Conservation (phyloP, 2,113 vertebrate genomes). For the Chloroceryle aenea region DNA sequence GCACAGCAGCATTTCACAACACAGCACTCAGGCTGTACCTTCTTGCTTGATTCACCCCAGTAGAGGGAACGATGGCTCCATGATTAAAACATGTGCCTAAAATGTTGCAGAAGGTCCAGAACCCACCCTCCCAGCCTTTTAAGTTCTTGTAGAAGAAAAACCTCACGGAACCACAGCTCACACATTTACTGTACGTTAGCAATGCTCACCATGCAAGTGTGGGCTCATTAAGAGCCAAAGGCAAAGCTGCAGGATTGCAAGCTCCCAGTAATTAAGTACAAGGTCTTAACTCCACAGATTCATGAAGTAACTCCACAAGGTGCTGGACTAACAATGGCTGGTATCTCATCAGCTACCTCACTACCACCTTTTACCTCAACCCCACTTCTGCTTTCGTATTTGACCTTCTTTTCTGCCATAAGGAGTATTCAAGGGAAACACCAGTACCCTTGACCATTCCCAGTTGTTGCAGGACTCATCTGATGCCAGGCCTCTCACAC, state of each 20-base stretch:
- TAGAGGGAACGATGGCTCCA: rapidly evolving
- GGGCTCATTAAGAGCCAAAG: neutral
- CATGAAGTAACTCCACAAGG: neutral
- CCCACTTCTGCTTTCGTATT: neutral
- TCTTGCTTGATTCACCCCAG: neutral
- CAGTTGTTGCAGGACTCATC: neutral
- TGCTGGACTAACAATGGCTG: neutral
- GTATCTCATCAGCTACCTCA: neutral
- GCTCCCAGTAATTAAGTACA: neutral
- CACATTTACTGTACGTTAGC: neutral
- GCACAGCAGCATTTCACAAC: neutral
- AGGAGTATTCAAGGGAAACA: neutral
- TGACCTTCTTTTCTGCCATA: neutral
- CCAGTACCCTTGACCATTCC: neutral
- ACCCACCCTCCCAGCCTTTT: neutral
- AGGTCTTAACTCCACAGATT: neutral
- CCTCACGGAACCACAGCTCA: neutral
- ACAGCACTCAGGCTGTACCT: neutral
- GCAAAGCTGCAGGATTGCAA: neutral
- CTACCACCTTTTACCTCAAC: neutral
- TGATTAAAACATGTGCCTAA: neutral
- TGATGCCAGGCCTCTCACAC: neutral
- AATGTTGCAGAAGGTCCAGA: neutral
- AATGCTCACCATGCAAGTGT: neutral
- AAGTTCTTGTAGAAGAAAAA: neutral